Evolutionary conservation across 2,888 invertebrate species (phyloP).

Genomic region (Cartodere bifasciata): DNA sequence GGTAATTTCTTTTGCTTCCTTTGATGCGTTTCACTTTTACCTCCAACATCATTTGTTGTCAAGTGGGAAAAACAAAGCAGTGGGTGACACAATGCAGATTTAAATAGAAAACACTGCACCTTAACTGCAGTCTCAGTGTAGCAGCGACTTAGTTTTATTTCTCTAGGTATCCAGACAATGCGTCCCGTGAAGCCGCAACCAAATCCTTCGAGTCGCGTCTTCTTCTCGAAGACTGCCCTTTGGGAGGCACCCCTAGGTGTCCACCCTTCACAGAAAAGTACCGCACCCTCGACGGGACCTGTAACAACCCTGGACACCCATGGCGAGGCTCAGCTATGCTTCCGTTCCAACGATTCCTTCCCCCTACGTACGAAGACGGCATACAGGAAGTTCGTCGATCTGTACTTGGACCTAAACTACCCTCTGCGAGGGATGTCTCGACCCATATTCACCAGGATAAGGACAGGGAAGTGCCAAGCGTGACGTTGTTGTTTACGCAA

Average conservation of each 20-base stretch:
- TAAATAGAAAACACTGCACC: too few species aligned
- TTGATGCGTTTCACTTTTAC: too few species aligned
- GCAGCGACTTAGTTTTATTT: neutral
- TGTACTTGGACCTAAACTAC: constrained; percentile 45
- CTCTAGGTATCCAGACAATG: constrained; percentile 20
- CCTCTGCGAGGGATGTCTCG: constrained; percentile 67
- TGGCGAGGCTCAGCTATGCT: constrained; percentile 75
- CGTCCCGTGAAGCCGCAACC: constrained; percentile 18
- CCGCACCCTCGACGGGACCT: constrained; percentile 78
- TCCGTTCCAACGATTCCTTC: constrained; percentile 68
- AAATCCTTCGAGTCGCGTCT: constrained; percentile 18
- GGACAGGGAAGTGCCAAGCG: constrained; percentile 49
- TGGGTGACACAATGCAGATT: too few species aligned
- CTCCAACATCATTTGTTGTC: too few species aligned
- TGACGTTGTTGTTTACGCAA: constrained; percentile 76
- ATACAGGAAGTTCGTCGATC: constrained; percentile 45
- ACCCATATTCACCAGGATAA: constrained; percentile 50
- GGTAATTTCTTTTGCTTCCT: too few species aligned
- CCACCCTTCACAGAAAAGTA: constrained; percentile 59
- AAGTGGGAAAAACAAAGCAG: too few species aligned
- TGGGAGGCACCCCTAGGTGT: constrained; percentile 53
- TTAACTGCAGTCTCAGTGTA: too few species aligned
- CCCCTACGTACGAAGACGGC: constrained; percentile 71
- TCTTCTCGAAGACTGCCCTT: constrained; percentile 44
- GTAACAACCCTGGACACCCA: constrained; percentile 67